Conservation (phyloP, 2,797 vertebrate genomes). For the Argyrosomus regius region DNA sequence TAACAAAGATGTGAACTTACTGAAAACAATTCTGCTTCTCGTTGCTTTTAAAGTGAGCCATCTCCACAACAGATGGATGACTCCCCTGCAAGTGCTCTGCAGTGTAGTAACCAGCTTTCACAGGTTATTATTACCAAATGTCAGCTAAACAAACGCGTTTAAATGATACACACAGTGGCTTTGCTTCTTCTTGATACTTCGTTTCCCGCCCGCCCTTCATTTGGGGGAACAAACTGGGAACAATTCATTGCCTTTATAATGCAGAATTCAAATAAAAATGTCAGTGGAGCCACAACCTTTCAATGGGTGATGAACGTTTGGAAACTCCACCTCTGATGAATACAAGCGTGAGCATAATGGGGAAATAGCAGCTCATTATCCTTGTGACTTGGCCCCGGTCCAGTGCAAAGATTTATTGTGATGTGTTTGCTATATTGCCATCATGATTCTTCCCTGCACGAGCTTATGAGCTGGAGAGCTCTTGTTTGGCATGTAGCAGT, state of each 20-base stretch:
- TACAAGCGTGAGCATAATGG: slow-evolving; percentile 69
- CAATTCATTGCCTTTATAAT: slow-evolving; percentile 38
- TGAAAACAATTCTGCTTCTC: slow-evolving; percentile 40
- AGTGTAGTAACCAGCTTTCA: slow-evolving; percentile 64
- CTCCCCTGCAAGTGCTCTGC: slow-evolving; percentile 65
- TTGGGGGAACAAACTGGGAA: slow-evolving; percentile 36
- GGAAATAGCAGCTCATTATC: slow-evolving; percentile 77
- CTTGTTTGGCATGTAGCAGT: slow-evolving; percentile 84
- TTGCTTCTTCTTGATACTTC: slow-evolving; percentile 7
- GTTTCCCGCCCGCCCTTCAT: slow-evolving; percentile 11
- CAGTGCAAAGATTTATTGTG: slow-evolving; percentile 80
- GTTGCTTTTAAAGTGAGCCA: slow-evolving; percentile 57
- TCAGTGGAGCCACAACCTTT: slow-evolving; percentile 64
- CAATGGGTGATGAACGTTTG: slow-evolving; percentile 64
- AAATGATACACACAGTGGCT: slow-evolving; percentile 42
- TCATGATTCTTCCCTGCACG: slow-evolving; percentile 81
- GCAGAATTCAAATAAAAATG: slow-evolving; percentile 60
- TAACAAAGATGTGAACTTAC: slow-evolving; percentile 52
- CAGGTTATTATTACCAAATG: slow-evolving; percentile 68
- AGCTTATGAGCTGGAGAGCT: slow-evolving; percentile 80
- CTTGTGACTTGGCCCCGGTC: slow-evolving; percentile 73
- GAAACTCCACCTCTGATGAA: slow-evolving; percentile 76
- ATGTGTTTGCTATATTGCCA: slow-evolving; percentile 77
- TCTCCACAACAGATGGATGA: slow-evolving; percentile 68
- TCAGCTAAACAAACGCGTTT: slow-evolving; percentile 56